These are phyloP conservation scores for Venustaconcha ellipsiformis DNA, from an alignment of 1,140 invertebrate species.

Conservation along the genomic window DNA sequence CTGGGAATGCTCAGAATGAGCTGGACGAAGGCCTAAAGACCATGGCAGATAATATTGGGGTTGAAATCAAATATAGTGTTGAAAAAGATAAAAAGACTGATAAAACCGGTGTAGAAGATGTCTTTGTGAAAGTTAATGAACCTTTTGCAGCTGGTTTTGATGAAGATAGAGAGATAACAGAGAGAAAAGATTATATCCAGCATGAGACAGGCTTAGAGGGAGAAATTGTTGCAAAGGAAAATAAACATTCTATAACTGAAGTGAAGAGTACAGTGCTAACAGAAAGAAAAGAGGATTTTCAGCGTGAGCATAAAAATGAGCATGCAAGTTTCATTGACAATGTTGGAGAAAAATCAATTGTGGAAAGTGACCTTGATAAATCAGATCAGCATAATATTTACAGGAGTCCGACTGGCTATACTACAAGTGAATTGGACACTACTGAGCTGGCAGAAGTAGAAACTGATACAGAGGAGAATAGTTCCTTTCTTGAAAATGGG, in stretches of 20 bases:
- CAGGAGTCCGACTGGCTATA: constrained; percentile 10
- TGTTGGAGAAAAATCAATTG: background rate
- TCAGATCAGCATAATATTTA: constrained; percentile 8
- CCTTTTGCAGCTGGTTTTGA: constrained; percentile 3
- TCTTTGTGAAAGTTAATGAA: constrained; percentile 4
- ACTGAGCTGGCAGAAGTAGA: constrained; percentile 2
- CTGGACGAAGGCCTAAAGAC: too few relatives aligned
- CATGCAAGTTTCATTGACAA: background rate
- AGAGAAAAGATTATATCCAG: background rate
- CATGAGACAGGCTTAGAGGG: background rate
- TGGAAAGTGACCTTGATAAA: constrained; percentile 14
- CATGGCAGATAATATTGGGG: too few relatives aligned
- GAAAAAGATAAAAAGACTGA: too few relatives aligned
- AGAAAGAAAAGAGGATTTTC: background rate
- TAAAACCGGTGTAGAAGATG: background rate
- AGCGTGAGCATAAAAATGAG: background rate
- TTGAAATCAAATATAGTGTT: too few relatives aligned
- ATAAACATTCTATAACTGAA: background rate
- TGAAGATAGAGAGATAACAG: background rate
- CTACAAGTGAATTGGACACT: constrained; percentile 25
- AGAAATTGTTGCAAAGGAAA: background rate
- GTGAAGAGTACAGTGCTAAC: background rate
- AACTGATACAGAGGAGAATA: constrained; percentile 4
- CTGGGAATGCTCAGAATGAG: too few relatives aligned
- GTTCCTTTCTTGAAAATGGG: too few relatives aligned